These are phyloP conservation scores for Gari tellinella DNA, from an alignment of 2,888 invertebrate species.

Conservation along the genomic window DNA sequence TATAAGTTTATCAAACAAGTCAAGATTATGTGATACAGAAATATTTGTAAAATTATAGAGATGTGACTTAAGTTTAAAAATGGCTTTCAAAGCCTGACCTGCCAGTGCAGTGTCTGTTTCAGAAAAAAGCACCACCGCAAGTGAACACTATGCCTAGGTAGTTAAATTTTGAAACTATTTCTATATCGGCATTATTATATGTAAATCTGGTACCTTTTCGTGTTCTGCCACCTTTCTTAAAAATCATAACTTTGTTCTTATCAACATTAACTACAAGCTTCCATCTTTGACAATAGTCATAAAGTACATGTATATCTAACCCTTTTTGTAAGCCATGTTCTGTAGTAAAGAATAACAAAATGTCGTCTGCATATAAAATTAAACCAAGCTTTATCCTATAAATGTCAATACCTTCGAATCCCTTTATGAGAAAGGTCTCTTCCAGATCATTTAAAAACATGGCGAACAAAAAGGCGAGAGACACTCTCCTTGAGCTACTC, in stretches of 20 bases:
- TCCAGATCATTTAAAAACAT: slow-evolving; percentile 15
- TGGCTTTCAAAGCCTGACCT: slow-evolving; percentile 20
- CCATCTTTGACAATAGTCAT: slow-evolving; percentile 5
- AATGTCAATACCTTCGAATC: slow-evolving; percentile 6
- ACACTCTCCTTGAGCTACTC: slow-evolving; percentile 13
- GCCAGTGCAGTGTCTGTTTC: slow-evolving; percentile 13
- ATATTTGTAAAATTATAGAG: slow-evolving; percentile 23
- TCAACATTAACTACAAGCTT: not conserved
- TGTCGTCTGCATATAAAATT: slow-evolving; percentile 8
- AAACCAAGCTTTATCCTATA: not conserved
- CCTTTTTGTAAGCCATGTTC: slow-evolving; percentile 2
- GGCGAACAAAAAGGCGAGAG: slow-evolving; percentile 17
- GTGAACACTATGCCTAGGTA: slow-evolving; percentile 16
- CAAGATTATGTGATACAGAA: slow-evolving; percentile 12
- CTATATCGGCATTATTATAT: not conserved
- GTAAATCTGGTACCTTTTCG: not conserved
- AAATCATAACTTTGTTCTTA: slow-evolving; percentile 10
- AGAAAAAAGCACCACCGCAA: not conserved
- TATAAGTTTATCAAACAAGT: slow-evolving; percentile 28
- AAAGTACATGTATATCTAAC: slow-evolving; percentile 1
- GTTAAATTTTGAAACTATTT: slow-evolving; percentile 11
- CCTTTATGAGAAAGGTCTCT: not conserved
- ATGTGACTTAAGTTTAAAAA: slow-evolving; percentile 31
- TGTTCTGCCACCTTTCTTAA: slow-evolving; percentile 12
- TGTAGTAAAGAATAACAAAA: too few relatives aligned